Conservation (phyloP, 2,797 vertebrate species). For the Hylomyscus alleni region DNA sequence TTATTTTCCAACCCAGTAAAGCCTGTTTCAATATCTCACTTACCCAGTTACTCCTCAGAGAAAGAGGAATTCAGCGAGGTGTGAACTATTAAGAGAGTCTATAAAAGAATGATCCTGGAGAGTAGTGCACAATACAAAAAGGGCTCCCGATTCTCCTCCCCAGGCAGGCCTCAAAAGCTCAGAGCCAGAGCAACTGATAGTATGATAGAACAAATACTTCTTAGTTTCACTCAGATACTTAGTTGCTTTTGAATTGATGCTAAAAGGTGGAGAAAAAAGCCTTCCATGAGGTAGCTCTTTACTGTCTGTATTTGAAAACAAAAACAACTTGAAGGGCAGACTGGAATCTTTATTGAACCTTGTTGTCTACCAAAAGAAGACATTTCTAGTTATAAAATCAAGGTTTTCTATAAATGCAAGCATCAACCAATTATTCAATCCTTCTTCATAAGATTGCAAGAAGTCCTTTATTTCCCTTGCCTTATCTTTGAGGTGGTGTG, state of each 20-base stretch:
- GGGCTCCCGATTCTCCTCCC: not conserved
- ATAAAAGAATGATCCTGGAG: constrained; percentile 26
- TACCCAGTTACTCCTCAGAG: not conserved
- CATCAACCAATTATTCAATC: not conserved
- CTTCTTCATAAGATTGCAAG: constrained; percentile 6
- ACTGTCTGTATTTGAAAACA: constrained; percentile 56
- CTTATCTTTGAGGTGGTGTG: constrained; percentile 5
- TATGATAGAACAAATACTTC: not conserved
- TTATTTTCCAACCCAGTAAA: constrained; percentile 20
- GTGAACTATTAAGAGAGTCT: constrained; percentile 18
- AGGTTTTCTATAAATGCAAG: constrained; percentile 36
- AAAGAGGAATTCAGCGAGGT: constrained; percentile 59
- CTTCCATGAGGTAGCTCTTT: constrained; percentile 44
- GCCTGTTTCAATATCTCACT: not conserved
- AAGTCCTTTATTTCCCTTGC: not conserved
- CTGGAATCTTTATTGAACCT: constrained; percentile 15
- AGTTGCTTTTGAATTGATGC: constrained; percentile 45
- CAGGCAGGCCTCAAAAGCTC: not conserved
- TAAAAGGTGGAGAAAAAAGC: not conserved
- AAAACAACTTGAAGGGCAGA: not conserved
- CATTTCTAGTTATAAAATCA: constrained; percentile 22
- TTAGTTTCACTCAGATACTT: not conserved
- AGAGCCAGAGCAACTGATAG: constrained; percentile 3
- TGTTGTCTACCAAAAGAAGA: constrained; percentile 54
- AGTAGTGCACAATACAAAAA: not conserved